Evolutionary conservation across 2,113 vertebrate species (phyloP).

Genomic region (Riparia riparia): DNA sequence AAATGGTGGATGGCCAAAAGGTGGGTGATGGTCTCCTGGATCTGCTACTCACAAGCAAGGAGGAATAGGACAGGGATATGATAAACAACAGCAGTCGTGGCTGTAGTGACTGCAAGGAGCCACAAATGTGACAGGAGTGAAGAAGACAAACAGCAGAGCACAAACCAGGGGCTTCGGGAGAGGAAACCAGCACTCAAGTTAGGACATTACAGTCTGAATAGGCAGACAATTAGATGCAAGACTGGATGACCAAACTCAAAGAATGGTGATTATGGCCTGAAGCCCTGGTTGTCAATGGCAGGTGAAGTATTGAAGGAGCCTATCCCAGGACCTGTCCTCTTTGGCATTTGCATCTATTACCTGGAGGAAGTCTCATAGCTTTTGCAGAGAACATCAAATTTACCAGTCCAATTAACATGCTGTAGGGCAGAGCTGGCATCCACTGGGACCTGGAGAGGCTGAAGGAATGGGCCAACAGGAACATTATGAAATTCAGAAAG

Average conservation of each 20-base stretch:
- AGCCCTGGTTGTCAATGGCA: neutral
- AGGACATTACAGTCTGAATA: neutral
- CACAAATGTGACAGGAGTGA: rapidly evolving
- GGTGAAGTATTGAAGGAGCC: neutral
- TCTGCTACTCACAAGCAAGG: neutral
- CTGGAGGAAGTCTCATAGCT: neutral
- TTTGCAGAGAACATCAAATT: neutral
- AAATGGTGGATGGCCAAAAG: neutral
- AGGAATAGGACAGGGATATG: neutral
- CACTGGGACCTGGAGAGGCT: neutral
- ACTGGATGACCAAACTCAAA: neutral
- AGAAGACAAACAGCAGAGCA: neutral
- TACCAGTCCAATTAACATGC: neutral
- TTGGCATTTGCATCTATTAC: neutral
- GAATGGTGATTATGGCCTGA: neutral
- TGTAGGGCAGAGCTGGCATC: neutral
- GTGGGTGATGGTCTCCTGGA: neutral
- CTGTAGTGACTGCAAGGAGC: neutral
- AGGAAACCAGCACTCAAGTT: neutral
- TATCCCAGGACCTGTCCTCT: neutral
- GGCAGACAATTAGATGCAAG: neutral
- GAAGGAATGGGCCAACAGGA: neutral
- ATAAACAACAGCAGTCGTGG: neutral
- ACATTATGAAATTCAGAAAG: neutral
- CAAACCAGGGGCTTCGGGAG: neutral